These are phyloP conservation scores for Spheniscus humboldti DNA, from an alignment of 2,797 vertebrate genomes.

Conservation along the genomic window DNA sequence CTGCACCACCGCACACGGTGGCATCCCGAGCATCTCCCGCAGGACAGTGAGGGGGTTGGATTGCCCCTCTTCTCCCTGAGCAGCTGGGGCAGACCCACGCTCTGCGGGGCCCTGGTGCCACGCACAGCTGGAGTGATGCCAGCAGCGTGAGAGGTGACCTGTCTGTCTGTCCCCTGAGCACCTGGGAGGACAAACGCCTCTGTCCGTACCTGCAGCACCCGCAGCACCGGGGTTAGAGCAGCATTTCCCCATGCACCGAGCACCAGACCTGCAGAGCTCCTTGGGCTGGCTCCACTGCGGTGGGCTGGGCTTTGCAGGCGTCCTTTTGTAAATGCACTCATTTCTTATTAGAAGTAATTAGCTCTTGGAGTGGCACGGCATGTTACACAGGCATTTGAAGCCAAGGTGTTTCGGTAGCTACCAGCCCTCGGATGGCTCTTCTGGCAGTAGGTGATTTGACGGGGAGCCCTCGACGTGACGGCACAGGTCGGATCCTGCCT, in stretches of 20 bases:
- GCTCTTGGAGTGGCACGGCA: fast-evolving
- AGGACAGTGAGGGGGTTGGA: background rate
- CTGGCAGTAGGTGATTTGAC: background rate
- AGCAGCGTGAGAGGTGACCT: background rate
- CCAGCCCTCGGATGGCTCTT: background rate
- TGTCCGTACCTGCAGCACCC: background rate
- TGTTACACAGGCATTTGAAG: background rate
- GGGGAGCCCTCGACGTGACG: fast-evolving
- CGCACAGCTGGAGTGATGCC: background rate
- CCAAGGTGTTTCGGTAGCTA: background rate
- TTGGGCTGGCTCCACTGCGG: background rate
- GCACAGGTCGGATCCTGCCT: background rate
- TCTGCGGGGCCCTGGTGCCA: background rate
- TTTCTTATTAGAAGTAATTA: background rate
- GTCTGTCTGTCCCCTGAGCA: background rate
- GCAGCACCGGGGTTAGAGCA: background rate
- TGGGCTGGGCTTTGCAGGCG: background rate
- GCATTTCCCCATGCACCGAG: fast-evolving
- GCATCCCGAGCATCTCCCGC: background rate
- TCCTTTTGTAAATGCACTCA: fast-evolving
- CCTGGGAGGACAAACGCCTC: background rate
- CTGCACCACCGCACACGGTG: fast-evolving
- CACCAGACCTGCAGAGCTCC: background rate
- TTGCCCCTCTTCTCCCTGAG: too few species aligned
- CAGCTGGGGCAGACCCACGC: fast-evolving